Percentiles rank a stretch among this genome's conserved stretches.
phyloP scores from a whole-genome alignment of 2,888 invertebrate genomes.

The Plebejus argus region DNA sequence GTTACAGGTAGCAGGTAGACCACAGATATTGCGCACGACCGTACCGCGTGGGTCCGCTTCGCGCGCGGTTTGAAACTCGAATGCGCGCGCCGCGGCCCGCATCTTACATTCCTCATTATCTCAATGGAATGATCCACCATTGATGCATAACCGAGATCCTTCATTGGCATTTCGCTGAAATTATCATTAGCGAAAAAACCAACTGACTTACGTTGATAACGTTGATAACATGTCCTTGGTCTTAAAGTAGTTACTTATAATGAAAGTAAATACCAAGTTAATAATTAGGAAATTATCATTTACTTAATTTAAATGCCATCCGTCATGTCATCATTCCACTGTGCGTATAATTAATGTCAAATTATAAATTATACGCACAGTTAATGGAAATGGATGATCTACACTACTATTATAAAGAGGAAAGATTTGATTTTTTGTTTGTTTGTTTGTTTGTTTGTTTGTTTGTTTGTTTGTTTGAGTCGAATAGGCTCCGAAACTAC shows the following conservation, averaged over 20 bases:
- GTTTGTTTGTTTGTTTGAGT: too few species aligned
- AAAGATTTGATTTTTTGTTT: too few species aligned
- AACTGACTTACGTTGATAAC: background rate
- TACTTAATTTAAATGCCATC: too few species aligned
- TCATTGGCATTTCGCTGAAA: background rate
- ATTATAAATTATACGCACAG: too few species aligned
- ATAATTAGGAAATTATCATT: background rate
- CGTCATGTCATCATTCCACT: too few species aligned
- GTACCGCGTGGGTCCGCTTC: conserved; percentile 72
- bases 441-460: too few species aligned
- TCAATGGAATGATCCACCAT: conserved; percentile 4
- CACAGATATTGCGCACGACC: conserved; percentile 58
- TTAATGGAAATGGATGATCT: too few species aligned
- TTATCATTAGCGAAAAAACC: background rate
- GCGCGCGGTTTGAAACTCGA: conserved; percentile 62
- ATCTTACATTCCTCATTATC: conserved; percentile 33
- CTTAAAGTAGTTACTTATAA: background rate
- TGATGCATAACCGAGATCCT: background rate
- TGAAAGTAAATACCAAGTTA: background rate
- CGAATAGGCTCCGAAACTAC: too few species aligned
- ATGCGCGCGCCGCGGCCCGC: conserved; percentile 51
- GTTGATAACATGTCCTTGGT: background rate
- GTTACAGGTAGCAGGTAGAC: background rate
- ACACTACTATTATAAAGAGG: too few species aligned
- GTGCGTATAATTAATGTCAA: too few species aligned